phyloP scores from a whole-genome alignment of 2,113 vertebrate genomes.

The Lanius collurio region DNA sequence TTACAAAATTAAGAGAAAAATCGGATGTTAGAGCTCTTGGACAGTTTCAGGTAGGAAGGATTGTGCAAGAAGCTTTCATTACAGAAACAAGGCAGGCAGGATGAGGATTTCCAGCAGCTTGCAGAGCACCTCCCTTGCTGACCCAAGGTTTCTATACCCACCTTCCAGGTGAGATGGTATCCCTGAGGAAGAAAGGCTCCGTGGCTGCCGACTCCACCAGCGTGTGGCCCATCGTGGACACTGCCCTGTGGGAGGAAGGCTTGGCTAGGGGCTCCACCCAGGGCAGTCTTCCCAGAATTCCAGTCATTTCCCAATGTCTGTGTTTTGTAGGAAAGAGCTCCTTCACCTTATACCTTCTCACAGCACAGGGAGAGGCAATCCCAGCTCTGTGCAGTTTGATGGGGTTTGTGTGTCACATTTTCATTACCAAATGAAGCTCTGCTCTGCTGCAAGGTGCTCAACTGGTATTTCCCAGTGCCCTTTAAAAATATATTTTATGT shows the following conservation, averaged over 20 bases:
- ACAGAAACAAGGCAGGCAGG: background rate
- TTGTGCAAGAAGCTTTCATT: background rate
- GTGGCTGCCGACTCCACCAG: constrained; percentile 76
- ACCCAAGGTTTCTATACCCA: background rate
- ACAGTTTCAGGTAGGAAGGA: background rate
- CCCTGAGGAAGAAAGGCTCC: background rate
- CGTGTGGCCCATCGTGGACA: constrained; percentile 80
- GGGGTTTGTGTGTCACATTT: background rate
- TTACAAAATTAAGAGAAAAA: background rate
- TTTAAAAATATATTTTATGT: fast-evolving
- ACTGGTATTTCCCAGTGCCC: background rate
- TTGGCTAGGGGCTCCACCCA: background rate
- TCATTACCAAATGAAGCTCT: background rate
- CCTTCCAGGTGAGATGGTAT: constrained; percentile 35
- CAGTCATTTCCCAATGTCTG: background rate
- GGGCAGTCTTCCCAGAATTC: background rate
- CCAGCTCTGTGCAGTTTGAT: background rate
- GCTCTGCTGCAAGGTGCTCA: background rate
- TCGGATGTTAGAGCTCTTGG: background rate
- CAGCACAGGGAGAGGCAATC: background rate
- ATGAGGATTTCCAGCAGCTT: background rate
- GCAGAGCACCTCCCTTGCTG: background rate
- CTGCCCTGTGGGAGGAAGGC: constrained; percentile 54
- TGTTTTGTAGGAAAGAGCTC: background rate
- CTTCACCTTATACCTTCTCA: background rate